phyloP scores from a whole-genome alignment of 2,113 vertebrate genomes.

The Sinocyclocheilus anophthalmus region DNA sequence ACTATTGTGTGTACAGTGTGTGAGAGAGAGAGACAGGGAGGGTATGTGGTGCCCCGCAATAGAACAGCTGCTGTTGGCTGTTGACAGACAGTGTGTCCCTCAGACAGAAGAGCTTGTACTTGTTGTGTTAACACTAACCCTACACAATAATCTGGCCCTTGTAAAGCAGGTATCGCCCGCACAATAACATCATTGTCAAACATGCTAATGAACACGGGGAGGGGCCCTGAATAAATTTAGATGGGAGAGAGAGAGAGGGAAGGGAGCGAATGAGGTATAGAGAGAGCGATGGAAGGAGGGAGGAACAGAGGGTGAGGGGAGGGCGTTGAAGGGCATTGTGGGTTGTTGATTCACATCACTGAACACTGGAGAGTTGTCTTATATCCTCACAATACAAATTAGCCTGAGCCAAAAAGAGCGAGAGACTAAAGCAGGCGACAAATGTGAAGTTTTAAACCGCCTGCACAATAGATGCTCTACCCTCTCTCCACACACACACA shows the following conservation, averaged over 20 bases:
- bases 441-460: constrained; percentile 84
- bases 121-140: constrained; percentile 81
- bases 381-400: constrained; percentile 92
- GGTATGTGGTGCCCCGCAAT: constrained; percentile 61
- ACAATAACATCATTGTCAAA: constrained; percentile 84
- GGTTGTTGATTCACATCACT: constrained; percentile 75
- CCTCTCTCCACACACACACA: constrained; percentile 75
- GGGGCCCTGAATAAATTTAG: constrained; percentile 84
- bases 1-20: constrained; percentile 64
- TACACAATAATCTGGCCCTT: constrained; percentile 87
- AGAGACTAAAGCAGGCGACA: constrained; percentile 81
- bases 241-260: constrained; percentile 66
- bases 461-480: constrained; percentile 85
- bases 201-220: constrained; percentile 79
- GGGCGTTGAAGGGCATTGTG: constrained; percentile 65
- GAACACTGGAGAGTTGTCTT: constrained; percentile 84
- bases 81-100: constrained; percentile 83
- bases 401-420: constrained; percentile 78
- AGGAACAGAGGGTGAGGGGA: constrained; percentile 53
- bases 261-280: constrained; percentile 21
- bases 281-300: constrained; percentile 48
- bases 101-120: constrained; percentile 80
- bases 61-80: constrained; percentile 80
- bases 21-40: constrained; percentile 64
- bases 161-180: constrained; percentile 88